phyloP scores from a whole-genome alignment of 2,113 vertebrate species.

The Crotalus horridus region DNA sequence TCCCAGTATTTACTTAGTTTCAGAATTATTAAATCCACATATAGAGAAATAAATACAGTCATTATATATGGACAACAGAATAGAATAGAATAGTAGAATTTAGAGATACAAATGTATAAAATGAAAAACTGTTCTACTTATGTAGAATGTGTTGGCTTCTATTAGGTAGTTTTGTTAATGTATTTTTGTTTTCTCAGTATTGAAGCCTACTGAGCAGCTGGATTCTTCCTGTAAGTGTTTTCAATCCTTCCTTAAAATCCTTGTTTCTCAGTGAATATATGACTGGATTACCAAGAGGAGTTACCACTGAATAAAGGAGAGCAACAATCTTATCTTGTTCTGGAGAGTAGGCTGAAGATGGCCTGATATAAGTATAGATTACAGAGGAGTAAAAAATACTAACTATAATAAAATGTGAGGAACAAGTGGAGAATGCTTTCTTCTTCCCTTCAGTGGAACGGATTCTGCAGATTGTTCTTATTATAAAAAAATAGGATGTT shows the following conservation, averaged over 20 bases:
- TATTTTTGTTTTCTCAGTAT: neutral
- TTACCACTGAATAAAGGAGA: slow-evolving; percentile 2
- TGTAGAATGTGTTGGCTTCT: neutral
- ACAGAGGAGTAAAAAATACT: neutral
- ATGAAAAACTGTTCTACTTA: neutral
- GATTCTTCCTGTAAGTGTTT: neutral
- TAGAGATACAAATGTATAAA: neutral
- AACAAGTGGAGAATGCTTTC: neutral
- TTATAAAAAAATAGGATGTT: neutral
- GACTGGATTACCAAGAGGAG: slow-evolving; percentile 13
- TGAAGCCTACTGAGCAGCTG: neutral
- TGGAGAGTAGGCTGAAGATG: neutral
- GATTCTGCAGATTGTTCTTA: neutral
- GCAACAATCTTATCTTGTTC: neutral
- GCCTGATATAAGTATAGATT: neutral
- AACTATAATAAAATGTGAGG: neutral
- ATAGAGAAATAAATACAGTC: neutral
- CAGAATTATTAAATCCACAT: neutral
- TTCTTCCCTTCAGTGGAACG: neutral
- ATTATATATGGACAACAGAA: neutral
- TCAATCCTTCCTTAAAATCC: slow-evolving; percentile 8
- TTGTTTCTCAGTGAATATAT: slow-evolving; percentile 31
- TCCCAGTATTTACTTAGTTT: neutral
- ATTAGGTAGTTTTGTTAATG: neutral
- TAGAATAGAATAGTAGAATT: neutral